phyloP scores from a whole-genome alignment of 1,140 invertebrate genomes.

The Lepidurus couesii region DNA sequence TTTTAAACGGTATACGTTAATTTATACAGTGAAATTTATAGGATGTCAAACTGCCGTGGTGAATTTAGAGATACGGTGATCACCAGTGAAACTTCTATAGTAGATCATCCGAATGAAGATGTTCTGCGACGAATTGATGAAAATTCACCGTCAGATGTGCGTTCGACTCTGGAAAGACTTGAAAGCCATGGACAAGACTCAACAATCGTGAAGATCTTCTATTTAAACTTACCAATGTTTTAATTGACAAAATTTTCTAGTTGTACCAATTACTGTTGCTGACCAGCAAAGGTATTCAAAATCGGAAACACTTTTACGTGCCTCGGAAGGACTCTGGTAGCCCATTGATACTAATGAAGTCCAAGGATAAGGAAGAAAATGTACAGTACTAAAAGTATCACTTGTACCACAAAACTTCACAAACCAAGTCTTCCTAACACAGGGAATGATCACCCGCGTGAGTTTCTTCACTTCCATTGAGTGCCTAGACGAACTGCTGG shows the following conservation, averaged over 20 bases:
- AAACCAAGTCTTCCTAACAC: not conserved
- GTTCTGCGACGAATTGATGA: not conserved
- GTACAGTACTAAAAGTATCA: not conserved
- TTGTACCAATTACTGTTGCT: not conserved
- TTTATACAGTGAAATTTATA: too few relatives aligned
- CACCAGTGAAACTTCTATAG: too few relatives aligned
- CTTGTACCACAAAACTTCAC: not conserved
- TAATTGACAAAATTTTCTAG: not conserved
- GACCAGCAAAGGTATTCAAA: not conserved
- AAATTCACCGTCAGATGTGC: not conserved
- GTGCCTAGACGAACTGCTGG: not conserved
- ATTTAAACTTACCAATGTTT: not conserved
- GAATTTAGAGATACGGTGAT: too few relatives aligned
- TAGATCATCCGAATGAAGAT: not conserved
- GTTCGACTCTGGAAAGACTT: not conserved
- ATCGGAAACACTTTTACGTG: not conserved
- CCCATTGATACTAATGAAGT: not conserved
- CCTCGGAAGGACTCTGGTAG: not conserved
- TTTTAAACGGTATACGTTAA: too few relatives aligned
- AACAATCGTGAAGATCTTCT: not conserved
- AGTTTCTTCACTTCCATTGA: not conserved
- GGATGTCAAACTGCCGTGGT: too few relatives aligned
- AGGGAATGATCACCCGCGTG: not conserved
- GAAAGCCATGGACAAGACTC: not conserved
- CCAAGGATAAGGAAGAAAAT: not conserved